Evolutionary conservation across 2,888 invertebrate species (phyloP), one percentile per base, ranked within the genome.

Genomic region (Nowickia ferox): DNA sequence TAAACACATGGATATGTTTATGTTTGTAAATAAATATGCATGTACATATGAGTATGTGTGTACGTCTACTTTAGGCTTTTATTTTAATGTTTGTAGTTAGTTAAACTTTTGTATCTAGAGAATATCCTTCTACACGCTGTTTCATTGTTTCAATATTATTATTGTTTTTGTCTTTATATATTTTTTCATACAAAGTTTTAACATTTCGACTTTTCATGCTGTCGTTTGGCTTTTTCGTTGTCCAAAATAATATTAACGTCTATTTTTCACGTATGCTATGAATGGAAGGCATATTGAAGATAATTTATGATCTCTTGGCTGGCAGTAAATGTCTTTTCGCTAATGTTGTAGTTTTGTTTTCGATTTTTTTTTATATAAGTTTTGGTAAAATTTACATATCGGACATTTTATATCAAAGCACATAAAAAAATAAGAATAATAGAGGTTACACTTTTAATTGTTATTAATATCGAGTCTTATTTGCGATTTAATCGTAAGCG

Each of bases 341-440:
- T 83, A 76, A 17, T 51, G 13, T 84, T 53, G 38, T 44, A 69
- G 38, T 77, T 72, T 59, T 44, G 44, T 61, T 63, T 75, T 61
- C 11, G 15, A 40, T 6, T 68, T 72, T 30, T 59, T 65, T 75
- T 30, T 9, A 10, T 15, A 9, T 38, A 38, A 5, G 66, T 75
- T 79, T 53, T 86, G 87, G 87, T 87, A 87, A 84, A 91, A 91
- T 91, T 91, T 92, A 90, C 91, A 92, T 91, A 92, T 88, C 89
- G 89, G 90, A 84, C 86, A 82, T 84, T 82, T 63, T 61, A 84
- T 87, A 86, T 84, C 84, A 77, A 57, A 42, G 72, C 74, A 74
- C 51, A 84, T 55, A 72, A 66, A 57, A 30, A 69, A 76, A 79
- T 81, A 59, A 59, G 57, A 75, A 84, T 77, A 84, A 77, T 81